Base-by-base conservation (phyloP, 2,113 vertebrate genomes). In the Corvus hawaiiensis region DNA sequence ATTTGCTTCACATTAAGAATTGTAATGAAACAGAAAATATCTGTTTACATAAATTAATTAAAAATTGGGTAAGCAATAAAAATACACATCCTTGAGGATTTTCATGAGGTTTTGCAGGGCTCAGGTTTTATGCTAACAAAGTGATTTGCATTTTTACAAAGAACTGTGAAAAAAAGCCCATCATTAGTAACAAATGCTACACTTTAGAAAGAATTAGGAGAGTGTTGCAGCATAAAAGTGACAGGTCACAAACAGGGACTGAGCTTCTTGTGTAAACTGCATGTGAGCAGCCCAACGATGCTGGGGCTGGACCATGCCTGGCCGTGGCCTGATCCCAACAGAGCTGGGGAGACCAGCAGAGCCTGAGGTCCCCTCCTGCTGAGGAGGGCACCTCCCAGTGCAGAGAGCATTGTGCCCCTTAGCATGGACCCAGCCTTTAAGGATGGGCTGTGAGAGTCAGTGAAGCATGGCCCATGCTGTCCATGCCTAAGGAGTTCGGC, bases 381-480 rank as follows among this genome's bases (percentile, higher is more conserved):
- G 41, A 41, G 62, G 9, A 16, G 26, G 15, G 20, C 19, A 46
- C 4, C 17, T 56, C 41, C 33, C 6, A 1, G 51, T 0, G 8
- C 35, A 56, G 19, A 64, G 11, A 21, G 30, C 6, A 1, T 9
- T 4, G 4, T 12, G 37, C 3, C 28, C 28, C 55, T 48, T 1
- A 10, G n/a, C 12, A 9, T 0, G 0, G 39, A 10, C 7, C 17
- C 18, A 18, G 19, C 4, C 4, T 59, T 8, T 18, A 35, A 37
- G 59, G 43, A n/a, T 2, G 8, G 39, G 58, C 58, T 10, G 0
- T 18, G 16, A 82, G 33, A 35, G 39, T 3, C 20, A 16, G 26
- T 2, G 2, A 20, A 46, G 55, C 72, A 5, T 3, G 56, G 51
- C 18, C 26, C 6, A 2, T 1, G 1, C 27, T 39, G 20, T 1